phyloP scores from a whole-genome alignment of 2,113 vertebrate genomes.

The Protobothrops flavoviridis region DNA sequence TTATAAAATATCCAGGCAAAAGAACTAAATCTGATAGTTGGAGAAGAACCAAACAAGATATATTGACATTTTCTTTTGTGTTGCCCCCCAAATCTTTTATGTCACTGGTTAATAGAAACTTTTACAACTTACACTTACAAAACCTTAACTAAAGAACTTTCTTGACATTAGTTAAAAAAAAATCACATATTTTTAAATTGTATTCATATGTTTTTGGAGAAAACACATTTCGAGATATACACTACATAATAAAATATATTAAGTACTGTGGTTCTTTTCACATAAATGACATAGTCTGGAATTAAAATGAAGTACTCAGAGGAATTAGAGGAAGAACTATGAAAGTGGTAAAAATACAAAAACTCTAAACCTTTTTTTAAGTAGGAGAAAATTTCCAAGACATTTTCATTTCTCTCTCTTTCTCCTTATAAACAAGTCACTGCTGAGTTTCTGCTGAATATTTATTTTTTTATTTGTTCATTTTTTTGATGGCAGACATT shows the following conservation, averaged over 20 bases:
- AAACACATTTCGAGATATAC: not conserved
- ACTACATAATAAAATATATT: not conserved
- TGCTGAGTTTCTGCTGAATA: not conserved
- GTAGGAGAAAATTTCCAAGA: not conserved
- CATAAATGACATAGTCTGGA: not conserved
- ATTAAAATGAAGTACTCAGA: not conserved
- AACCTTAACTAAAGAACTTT: not conserved
- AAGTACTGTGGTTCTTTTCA: not conserved
- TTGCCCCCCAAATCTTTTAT: not conserved
- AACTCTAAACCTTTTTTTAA: not conserved
- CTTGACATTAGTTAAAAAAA: not conserved
- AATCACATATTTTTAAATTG: not conserved
- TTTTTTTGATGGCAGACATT: not conserved
- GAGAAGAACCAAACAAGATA: not conserved
- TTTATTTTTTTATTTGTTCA: not conserved
- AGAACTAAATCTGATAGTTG: not conserved
- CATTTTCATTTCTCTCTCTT: not conserved
- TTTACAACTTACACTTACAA: not conserved
- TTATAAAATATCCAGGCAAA: not conserved
- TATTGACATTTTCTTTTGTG: not conserved
- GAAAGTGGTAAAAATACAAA: not conserved
- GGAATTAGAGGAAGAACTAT: not conserved
- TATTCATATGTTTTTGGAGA: not conserved
- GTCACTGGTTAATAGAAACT: not conserved
- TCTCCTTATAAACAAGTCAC: not conserved